Conservation (phyloP, 2,888 invertebrate genomes). For the Ophion costatus region DNA sequence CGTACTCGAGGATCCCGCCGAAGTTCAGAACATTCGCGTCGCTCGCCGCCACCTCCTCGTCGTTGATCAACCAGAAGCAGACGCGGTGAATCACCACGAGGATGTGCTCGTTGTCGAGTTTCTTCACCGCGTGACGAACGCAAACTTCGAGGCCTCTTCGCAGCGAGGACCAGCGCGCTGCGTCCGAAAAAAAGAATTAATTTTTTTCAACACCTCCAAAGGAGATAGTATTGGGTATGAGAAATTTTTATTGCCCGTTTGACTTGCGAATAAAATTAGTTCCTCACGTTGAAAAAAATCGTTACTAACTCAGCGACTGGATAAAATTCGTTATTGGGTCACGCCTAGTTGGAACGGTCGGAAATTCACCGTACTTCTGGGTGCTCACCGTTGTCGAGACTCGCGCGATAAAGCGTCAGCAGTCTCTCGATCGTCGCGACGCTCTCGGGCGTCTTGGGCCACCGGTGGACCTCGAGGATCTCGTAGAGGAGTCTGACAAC, state of each 20-base stretch:
- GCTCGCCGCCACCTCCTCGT: slow-evolving; percentile 73
- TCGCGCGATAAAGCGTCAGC: slow-evolving; percentile 84
- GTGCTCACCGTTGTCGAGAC: slow-evolving; percentile 75
- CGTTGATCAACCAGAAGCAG: slow-evolving; percentile 84
- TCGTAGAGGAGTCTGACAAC: slow-evolving; percentile 85
- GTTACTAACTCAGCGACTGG: too few species aligned
- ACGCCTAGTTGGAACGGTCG: too few species aligned
- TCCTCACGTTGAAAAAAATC: too few species aligned
- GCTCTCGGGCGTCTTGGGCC: slow-evolving; percentile 83
- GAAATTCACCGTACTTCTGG: background rate
- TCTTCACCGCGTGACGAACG: slow-evolving; percentile 84
- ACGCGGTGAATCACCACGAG: slow-evolving; percentile 84
- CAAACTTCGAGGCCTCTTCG: slow-evolving; percentile 86
- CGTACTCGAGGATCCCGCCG: slow-evolving; percentile 85
- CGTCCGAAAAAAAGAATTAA: background rate
- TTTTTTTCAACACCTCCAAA: too few species aligned
- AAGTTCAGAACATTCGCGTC: slow-evolving; percentile 85
- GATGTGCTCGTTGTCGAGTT: slow-evolving; percentile 84
- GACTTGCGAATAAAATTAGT: too few species aligned
- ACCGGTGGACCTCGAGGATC: slow-evolving; percentile 83
- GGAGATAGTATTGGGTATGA: too few species aligned
- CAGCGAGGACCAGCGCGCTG: slow-evolving; percentile 73
- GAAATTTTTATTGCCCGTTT: too few species aligned
- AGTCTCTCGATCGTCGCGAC: slow-evolving; percentile 83
- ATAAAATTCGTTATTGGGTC: too few species aligned